Evolutionary conservation across 2,888 invertebrate species (phyloP).

Genomic region (Meghimatium bilineatum): DNA sequence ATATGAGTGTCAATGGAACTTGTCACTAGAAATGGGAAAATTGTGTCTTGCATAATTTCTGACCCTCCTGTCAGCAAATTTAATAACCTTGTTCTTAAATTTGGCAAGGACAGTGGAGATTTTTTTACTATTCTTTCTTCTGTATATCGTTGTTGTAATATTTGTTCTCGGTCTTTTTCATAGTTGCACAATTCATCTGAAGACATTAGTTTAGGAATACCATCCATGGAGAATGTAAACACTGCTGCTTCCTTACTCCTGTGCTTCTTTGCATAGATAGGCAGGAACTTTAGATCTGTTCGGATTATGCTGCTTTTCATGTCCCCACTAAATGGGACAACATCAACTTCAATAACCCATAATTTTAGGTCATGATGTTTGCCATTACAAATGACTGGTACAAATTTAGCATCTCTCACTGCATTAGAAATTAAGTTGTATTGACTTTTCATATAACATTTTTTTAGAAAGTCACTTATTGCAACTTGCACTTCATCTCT

Average conservation of each 20-base stretch:
- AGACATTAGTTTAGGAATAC: conserved; percentile 29
- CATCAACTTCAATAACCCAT: conserved; percentile 57
- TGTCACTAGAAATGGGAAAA: conserved; percentile 55
- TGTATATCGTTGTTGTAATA: conserved; percentile 25
- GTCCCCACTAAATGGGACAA: conserved; percentile 49
- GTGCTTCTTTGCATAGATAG: conserved; percentile 6
- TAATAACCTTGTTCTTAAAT: conserved; percentile 54
- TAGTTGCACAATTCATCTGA: conserved; percentile 9
- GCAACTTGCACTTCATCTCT: conserved; percentile 40
- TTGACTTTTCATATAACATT: conserved; percentile 50
- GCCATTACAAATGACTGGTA: conserved; percentile 49
- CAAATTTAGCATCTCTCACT: conserved; percentile 55
- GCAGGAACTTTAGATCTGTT: conserved; percentile 37
- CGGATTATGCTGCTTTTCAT: conserved; percentile 51
- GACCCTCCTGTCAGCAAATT: conserved; percentile 54
- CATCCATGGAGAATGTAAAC: conserved; percentile 39
- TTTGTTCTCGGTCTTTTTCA: conserved; percentile 30
- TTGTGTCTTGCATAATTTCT: conserved; percentile 48
- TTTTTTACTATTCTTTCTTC: conserved; percentile 12
- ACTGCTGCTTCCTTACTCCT: conserved; percentile 25
- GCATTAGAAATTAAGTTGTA: conserved; percentile 50
- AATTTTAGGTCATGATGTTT: not conserved
- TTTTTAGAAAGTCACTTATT: conserved; percentile 44
- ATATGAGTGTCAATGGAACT: conserved; percentile 51
- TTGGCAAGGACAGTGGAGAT: conserved; percentile 1